Percentiles rank a stretch among this genome's conserved stretches.
These are phyloP conservation scores for Eupeodes luniger DNA, from an alignment of 2,888 invertebrate species.

Conservation along the genomic window DNA sequence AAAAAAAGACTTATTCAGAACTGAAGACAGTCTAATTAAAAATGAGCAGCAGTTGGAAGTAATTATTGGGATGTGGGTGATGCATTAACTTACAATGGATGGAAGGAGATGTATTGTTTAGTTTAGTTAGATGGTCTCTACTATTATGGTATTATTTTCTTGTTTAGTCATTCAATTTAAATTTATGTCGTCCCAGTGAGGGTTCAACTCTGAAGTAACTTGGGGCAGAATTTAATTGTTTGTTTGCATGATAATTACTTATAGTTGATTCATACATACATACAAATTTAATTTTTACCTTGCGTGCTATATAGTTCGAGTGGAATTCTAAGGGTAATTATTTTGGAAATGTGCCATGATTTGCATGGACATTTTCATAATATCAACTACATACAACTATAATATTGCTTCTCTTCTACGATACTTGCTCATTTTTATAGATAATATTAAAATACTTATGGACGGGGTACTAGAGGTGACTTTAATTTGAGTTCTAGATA, in stretches of 20 bases:
- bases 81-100: slow-evolving; percentile 22
- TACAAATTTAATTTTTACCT: slow-evolving; percentile 45
- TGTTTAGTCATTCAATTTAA: slow-evolving; percentile 49
- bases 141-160: slow-evolving; percentile 55
- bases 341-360: slow-evolving; percentile 45
- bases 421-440: background rate
- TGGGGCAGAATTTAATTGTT: slow-evolving; percentile 24
- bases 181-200: slow-evolving; percentile 46
- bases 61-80: slow-evolving; percentile 63
- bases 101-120: slow-evolving; percentile 30
- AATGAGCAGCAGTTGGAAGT: slow-evolving; percentile 53
- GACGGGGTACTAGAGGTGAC: background rate
- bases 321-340: slow-evolving; percentile 21
- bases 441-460: background rate
- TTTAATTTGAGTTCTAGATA: slow-evolving; percentile 3
- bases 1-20: slow-evolving; percentile 33
- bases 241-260: slow-evolving; percentile 52
- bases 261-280: background rate
- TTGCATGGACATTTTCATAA: slow-evolving; percentile 19
- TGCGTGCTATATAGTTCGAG: slow-evolving; percentile 46
- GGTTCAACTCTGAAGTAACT: background rate
- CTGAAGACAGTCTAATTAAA: slow-evolving; percentile 55
- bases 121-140: slow-evolving; percentile 13
- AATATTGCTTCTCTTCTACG: background rate
- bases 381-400: background rate